Percentiles rank a stretch among this genome's conserved stretches.
phyloP scores from a whole-genome alignment of 2,888 invertebrate species.

The Tromatobia lineatoria region DNA sequence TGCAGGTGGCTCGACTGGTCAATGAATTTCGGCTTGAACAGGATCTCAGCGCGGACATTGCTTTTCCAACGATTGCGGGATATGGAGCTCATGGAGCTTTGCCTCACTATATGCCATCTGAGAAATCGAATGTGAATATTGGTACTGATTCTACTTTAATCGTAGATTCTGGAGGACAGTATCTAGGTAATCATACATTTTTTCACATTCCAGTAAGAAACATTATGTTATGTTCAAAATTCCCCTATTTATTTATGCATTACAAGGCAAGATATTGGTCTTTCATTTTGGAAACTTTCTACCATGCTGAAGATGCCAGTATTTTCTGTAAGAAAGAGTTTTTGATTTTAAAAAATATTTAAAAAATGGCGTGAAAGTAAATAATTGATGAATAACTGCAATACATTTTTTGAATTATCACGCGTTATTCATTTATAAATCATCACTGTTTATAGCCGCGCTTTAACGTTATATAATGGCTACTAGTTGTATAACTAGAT shows the following conservation, averaged over 20 bases:
- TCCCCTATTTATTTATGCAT: not conserved
- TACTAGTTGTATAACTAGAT: too few relatives aligned
- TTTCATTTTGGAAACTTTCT: too few relatives aligned
- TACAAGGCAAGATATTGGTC: too few relatives aligned
- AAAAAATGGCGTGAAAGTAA: too few relatives aligned
- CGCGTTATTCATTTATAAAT: too few relatives aligned
- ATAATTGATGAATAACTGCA: too few relatives aligned
- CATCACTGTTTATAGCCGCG: too few relatives aligned
- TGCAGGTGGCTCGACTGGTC: slow-evolving; percentile 90
- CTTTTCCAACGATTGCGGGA: slow-evolving; percentile 95
- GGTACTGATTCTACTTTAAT: slow-evolving; percentile 93
- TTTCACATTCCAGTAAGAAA: not conserved
- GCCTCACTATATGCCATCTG: slow-evolving; percentile 93
- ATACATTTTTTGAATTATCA: too few relatives aligned
- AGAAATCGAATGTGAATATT: slow-evolving; percentile 89
- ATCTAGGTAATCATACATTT: slow-evolving; percentile 87
- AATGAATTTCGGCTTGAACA: slow-evolving; percentile 92
- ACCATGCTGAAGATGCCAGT: too few relatives aligned
- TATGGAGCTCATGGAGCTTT: slow-evolving; percentile 95
- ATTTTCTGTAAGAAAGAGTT: too few relatives aligned
- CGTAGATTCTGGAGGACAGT: slow-evolving; percentile 98
- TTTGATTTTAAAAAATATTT: too few relatives aligned
- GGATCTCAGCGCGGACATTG: slow-evolving; percentile 90
- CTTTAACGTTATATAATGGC: too few relatives aligned
- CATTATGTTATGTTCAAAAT: not conserved